A percentile compares a stretch with the other conserved stretches of the same genome.
phyloP scores from a whole-genome alignment of 2,797 vertebrate genomes.

The Danio kyathit region DNA sequence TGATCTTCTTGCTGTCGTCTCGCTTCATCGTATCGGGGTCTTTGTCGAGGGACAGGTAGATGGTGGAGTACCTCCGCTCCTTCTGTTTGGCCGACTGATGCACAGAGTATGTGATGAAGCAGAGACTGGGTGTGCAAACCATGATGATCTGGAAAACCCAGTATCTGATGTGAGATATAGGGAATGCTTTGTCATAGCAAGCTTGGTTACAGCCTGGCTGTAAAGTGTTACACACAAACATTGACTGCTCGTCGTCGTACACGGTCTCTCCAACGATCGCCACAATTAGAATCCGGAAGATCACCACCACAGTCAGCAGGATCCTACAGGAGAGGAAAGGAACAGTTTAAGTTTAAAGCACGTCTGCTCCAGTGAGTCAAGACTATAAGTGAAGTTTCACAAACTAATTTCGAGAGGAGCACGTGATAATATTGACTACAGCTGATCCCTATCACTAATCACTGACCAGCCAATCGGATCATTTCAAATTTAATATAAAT shows the following conservation, averaged over 20 bases:
- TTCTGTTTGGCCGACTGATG: slow-evolving; percentile 92
- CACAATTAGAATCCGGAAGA: slow-evolving; percentile 95
- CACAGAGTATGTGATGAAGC: slow-evolving; percentile 94
- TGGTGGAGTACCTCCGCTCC: slow-evolving; percentile 87
- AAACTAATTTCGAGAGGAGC: too few species aligned
- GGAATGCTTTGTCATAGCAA: slow-evolving; percentile 93
- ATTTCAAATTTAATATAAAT: too few species aligned
- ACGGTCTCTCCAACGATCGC: slow-evolving; percentile 95
- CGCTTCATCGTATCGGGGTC: slow-evolving; percentile 84
- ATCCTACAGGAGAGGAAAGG: slow-evolving; percentile 80
- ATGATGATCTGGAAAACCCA: slow-evolving; percentile 97
- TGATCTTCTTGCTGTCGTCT: slow-evolving; percentile 89
- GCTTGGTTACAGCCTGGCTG: slow-evolving; percentile 95
- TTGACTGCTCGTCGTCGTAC: slow-evolving; percentile 93
- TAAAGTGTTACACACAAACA: slow-evolving; percentile 94
- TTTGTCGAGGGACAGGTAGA: slow-evolving; percentile 88
- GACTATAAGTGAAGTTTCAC: too few species aligned
- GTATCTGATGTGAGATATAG: slow-evolving; percentile 93
- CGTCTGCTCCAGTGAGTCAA: background rate
- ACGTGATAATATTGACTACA: too few species aligned
- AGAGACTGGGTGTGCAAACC: slow-evolving; percentile 93
- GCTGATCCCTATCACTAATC: too few species aligned
- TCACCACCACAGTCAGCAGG: slow-evolving; percentile 94
- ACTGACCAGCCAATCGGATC: too few species aligned
- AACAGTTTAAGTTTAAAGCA: slow-evolving; percentile 37